Evolutionary conservation across 2,113 vertebrate genomes (phyloP).

Genomic region (Mola mola): DNA sequence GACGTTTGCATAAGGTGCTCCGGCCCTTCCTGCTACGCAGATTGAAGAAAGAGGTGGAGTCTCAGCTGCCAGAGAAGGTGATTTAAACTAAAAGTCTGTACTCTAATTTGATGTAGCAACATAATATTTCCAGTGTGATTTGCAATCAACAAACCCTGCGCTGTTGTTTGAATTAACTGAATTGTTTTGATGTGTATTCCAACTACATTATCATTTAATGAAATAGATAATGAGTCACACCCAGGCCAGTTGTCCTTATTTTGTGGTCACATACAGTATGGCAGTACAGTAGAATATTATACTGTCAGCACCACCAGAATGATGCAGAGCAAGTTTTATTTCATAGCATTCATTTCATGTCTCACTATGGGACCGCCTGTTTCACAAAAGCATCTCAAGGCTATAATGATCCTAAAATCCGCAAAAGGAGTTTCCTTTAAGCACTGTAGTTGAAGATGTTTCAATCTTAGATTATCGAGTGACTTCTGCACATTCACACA

Average conservation of each 20-base stretch:
- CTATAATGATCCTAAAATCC: not conserved
- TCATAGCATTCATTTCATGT: too few relatives aligned
- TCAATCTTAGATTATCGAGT: not conserved
- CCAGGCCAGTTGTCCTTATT: too few relatives aligned
- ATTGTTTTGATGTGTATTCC: not conserved
- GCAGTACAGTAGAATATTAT: too few relatives aligned
- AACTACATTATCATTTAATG: too few relatives aligned
- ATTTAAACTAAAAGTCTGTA: not conserved
- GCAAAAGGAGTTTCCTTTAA: not conserved
- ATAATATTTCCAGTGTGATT: not conserved
- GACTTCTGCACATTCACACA: too few relatives aligned
- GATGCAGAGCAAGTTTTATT: too few relatives aligned
- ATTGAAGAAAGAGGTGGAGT: constrained; percentile 98
- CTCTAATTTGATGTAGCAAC: not conserved
- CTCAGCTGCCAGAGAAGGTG: constrained; percentile 98
- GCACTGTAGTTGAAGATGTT: not conserved
- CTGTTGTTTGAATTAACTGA: not conserved
- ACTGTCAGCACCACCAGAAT: too few relatives aligned
- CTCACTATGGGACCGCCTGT: too few relatives aligned
- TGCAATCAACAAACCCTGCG: not conserved
- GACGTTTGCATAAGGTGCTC: constrained; percentile 96
- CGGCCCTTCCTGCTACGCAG: constrained; percentile 94
- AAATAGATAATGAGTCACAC: too few relatives aligned
- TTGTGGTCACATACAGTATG: not conserved
- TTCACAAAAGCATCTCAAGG: not conserved